Evolutionary conservation across 2,888 invertebrate genomes (phyloP).

Genomic region (Lydus trimaculatus): DNA sequence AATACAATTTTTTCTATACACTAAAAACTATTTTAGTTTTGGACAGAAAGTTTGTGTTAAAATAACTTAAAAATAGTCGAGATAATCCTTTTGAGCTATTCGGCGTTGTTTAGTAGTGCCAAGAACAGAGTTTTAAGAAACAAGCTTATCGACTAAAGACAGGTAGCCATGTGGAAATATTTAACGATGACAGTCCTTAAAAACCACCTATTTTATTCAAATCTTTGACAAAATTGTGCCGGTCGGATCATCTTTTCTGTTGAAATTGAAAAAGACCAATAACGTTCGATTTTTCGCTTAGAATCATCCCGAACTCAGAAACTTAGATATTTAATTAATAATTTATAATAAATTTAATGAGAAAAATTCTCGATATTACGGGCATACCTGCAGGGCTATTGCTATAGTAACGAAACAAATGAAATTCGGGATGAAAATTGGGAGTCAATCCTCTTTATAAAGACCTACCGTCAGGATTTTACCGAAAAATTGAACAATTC

Average conservation of each 20-base stretch:
- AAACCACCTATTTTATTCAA: conserved; percentile 1
- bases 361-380: neutral
- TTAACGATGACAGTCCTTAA: conserved; percentile 21
- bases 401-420: neutral
- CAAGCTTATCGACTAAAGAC: conserved; percentile 29
- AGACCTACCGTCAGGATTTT: neutral
- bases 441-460: neutral
- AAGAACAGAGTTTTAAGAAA: conserved; percentile 17
- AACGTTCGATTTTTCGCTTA: neutral
- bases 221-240: neutral
- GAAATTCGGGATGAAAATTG: neutral
- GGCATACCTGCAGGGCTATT: neutral
- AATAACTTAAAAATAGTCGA: conserved; percentile 10
- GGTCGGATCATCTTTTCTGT: neutral
- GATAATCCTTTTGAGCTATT: conserved; percentile 37
- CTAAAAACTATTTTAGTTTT: neutral
- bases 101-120: conserved; percentile 32
- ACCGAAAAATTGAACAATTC: neutral
- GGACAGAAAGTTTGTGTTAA: neutral
- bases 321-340: too few relatives aligned
- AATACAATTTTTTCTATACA: neutral
- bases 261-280: too few relatives aligned
- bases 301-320: neutral
- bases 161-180: conserved; percentile 39
- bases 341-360: neutral